Evolutionary conservation across 2,797 vertebrate species (phyloP), one percentile per base, ranked within the genome.

Genomic region (Rhadinocentrus ornatus): DNA sequence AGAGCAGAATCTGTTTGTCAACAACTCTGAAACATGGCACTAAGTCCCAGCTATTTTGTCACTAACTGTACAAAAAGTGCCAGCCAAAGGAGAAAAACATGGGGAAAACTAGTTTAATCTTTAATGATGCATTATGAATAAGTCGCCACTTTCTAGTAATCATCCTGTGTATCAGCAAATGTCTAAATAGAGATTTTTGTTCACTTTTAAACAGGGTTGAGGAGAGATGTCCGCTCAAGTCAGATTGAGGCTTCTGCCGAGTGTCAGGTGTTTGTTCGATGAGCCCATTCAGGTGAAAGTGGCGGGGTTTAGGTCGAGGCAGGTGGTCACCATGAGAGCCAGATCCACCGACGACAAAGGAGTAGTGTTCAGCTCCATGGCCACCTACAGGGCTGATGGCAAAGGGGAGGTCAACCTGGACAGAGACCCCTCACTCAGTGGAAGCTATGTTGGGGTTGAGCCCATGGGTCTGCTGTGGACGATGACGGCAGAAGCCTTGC

Each of bases 401-500:
- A 4, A 29, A 0, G 95, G 95, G 7, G 65, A 72, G 82, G 73
- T 96, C 64, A 85, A 95, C 76, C 76, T 93, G 20, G 10, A 20
- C 44, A 87, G 77, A 59, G 90, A 90, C 7, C 81, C 92, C 1
- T 93, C 95, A 0, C 81, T 93, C 44, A 81, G 91, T 0, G 95
- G 94, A 34, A 79, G 92, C 89, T 94, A 93, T 0, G 48, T 67
- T 0, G 93, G 95, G 7, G 71, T 93, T 3, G 93, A 95, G 71
- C 93, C 95, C 59, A 94, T 94, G 93, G 95, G 95, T 46, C 91
- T 92, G 73, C 79, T 96, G 71, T 95, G 95, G 94, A 86, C 94
- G 2, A 1, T 96, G 90, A 79, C 77, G 81, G 20, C 95, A 0
- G 66, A 75, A 12, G 37, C 37, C 1, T 82, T 80, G 0, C 77